These are phyloP conservation scores for Ennomos quercinarius DNA, from an alignment of 2,888 invertebrate genomes.

Conservation along the genomic window DNA sequence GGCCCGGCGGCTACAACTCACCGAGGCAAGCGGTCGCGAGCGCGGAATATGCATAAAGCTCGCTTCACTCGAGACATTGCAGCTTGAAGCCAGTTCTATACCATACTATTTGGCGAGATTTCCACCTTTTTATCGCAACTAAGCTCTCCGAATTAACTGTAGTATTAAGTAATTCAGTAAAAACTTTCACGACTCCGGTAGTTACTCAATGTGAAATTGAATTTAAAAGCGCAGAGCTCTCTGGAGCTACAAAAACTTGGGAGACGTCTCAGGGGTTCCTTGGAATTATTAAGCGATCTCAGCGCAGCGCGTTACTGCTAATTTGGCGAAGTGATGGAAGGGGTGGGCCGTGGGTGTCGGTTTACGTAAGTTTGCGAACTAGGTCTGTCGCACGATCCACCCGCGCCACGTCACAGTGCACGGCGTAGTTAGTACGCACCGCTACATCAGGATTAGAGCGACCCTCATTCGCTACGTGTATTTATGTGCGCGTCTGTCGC, in stretches of 20 bases:
- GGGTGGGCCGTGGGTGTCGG: slow-evolving; percentile 1
- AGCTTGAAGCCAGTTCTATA: no score
- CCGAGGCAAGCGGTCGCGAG: no score
- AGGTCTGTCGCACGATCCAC: neutral
- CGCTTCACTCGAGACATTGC: no score
- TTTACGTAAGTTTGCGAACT: slow-evolving; percentile 1
- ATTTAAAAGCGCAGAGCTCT: slow-evolving; percentile 50
- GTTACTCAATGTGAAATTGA: slow-evolving; percentile 59
- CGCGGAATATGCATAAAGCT: no score
- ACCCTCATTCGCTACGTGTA: neutral
- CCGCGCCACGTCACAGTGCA: no score
- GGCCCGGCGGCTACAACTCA: no score
- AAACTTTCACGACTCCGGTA: no score
- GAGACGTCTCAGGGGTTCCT: slow-evolving; percentile 28
- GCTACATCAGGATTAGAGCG: neutral
- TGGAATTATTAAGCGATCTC: slow-evolving; percentile 46
- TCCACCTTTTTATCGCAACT: slow-evolving; percentile 5
- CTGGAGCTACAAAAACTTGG: slow-evolving; percentile 36
- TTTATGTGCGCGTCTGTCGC: neutral
- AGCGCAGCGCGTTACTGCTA: slow-evolving; percentile 8
- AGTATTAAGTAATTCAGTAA: slow-evolving; percentile 52
- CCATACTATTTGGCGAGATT: no score
- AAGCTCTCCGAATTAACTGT: slow-evolving; percentile 44
- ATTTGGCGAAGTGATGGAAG: slow-evolving; percentile 9
- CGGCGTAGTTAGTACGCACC: neutral